Base-by-base conservation (phyloP, 2,888 invertebrate genomes). In the Diplolepis rosae region DNA sequence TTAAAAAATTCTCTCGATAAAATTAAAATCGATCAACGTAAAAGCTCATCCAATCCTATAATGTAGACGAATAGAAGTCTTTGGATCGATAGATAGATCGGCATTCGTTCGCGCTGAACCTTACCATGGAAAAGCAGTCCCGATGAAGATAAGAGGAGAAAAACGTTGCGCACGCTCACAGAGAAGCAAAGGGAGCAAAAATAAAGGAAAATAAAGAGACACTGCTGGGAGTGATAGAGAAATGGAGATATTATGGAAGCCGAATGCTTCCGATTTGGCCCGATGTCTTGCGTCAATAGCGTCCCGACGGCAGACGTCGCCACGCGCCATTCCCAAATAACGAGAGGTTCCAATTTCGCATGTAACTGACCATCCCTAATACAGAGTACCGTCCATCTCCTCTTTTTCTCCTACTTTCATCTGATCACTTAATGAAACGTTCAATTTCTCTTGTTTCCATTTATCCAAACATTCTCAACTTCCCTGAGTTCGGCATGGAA, bases 341-440 rank as follows among this genome's bases (percentile, higher is more conserved):
- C 67, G 54, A 66, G 67, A 48, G 71, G 35, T 65, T 66, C 77
- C 74, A 70, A 77, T 73, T 71, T 77, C 77, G 61, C 70, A 65
- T 68, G 78, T 80, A 80, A 82, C 83, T 81, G 82, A 83, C 82
- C 82, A 78, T 79, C 75, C 80, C 78, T 79, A 80, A 80, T 79
- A 77, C 78, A 69, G 65, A 78, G 72, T 65, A 73, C 71, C 70
- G 65, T 61, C 18, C 50, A 30, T 18, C 48, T 13, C 11, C 32
- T 22, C 22, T 61, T 61, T 61, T 56, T 27, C n/a, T 2, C 24
- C 13, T 24, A n/a, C 7, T 24, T 61, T 39, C 18, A 1, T 22
- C 24, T 28, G 28, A 52, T 52, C 52, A 52, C 52, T 27, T 13
- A 22, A 11, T 28, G n/a, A 27, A 18, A 22, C 24, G 24, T 24